Evolutionary conservation across 2,888 invertebrate species (phyloP).

Genomic region (Agrypnus murinus): DNA sequence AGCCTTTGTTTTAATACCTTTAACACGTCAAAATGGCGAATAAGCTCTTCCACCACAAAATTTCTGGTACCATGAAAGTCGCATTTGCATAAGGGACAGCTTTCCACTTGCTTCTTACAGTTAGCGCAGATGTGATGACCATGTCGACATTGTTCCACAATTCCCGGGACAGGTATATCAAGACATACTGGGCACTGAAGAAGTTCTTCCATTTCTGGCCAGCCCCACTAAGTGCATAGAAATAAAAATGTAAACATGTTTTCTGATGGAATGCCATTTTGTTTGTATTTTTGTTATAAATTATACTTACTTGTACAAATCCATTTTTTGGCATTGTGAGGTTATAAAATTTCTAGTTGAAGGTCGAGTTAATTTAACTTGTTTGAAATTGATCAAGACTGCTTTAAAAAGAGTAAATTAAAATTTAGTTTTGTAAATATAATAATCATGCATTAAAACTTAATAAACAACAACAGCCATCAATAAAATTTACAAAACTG

Average conservation of each 20-base stretch:
- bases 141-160: slow-evolving; percentile 74
- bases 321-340: slow-evolving; percentile 39
- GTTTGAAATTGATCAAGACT: no score
- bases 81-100: slow-evolving; percentile 74
- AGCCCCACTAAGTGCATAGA: slow-evolving; percentile 47
- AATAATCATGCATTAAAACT: no score
- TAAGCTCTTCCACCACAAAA: slow-evolving; percentile 75
- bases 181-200: slow-evolving; percentile 77
- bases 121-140: slow-evolving; percentile 75
- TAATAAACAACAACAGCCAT: no score
- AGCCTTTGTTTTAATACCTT: no score
- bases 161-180: slow-evolving; percentile 70
- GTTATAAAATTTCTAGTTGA: not conserved
- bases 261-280: not conserved
- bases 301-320: slow-evolving; percentile 27
- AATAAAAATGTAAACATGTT: not conserved
- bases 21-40: slow-evolving; percentile 70
- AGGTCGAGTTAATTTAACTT: slow-evolving; percentile 2
- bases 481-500: no score
- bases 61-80: slow-evolving; percentile 74
- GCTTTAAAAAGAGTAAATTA: no score
- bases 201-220: slow-evolving; percentile 71
- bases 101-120: slow-evolving; percentile 71
- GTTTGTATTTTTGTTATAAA: slow-evolving; percentile 5
- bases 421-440: no score